phyloP scores from a whole-genome alignment of 2,797 vertebrate genomes.

The Podarcis lilfordi region DNA sequence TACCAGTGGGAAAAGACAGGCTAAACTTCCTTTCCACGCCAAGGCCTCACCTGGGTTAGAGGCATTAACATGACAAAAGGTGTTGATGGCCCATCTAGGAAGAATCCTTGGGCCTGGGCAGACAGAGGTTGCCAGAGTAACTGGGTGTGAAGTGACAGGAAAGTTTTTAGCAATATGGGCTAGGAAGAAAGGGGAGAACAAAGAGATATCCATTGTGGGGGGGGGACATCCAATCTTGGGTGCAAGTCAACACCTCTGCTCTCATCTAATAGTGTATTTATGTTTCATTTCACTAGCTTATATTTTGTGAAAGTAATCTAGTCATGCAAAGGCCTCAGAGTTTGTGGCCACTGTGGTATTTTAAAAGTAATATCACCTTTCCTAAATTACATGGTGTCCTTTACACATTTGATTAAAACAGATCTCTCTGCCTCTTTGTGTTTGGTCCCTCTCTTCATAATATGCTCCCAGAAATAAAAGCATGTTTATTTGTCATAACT shows the following conservation, averaged over 20 bases:
- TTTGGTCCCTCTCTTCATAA: constrained; percentile 40
- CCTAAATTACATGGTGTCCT: background rate
- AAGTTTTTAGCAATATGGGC: no score
- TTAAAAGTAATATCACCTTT: background rate
- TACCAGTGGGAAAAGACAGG: no score
- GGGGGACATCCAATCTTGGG: background rate
- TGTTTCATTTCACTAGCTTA: background rate
- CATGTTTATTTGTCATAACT: constrained; percentile 46
- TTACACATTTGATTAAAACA: constrained; percentile 22
- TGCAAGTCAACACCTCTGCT: background rate
- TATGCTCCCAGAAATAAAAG: background rate
- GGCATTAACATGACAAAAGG: no score
- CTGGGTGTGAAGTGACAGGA: no score
- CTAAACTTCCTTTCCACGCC: no score
- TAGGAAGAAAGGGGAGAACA: no score
- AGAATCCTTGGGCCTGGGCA: no score
- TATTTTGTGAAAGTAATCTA: background rate
- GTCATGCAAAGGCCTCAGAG: background rate
- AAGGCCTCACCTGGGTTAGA: no score
- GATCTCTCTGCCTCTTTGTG: background rate
- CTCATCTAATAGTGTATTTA: background rate
- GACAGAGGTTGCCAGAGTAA: no score
- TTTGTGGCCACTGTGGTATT: background rate
- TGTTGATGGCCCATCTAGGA: no score
- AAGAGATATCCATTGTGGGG: no score